phyloP scores from a whole-genome alignment of 2,888 invertebrate genomes.

The Stomorhina lunata region DNA sequence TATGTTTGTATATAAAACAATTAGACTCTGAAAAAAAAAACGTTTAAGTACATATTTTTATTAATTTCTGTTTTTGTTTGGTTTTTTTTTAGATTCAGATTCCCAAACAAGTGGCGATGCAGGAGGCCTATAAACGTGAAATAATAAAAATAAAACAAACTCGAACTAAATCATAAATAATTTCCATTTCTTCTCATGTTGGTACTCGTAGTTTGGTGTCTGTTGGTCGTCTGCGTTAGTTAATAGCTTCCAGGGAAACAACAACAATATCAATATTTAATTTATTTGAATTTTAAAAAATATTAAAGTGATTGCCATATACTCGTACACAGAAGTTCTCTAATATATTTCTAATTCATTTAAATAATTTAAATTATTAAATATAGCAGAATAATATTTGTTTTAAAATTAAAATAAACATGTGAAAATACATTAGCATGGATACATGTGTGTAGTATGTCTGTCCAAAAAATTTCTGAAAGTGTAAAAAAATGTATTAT shows the following conservation, averaged over 20 bases:
- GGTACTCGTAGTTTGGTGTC: too few species aligned
- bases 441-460: background rate
- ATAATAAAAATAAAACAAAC: background rate
- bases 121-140: constrained; percentile 48
- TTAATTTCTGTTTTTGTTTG: too few species aligned
- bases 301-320: background rate
- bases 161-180: background rate
- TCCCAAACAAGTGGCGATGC: constrained; percentile 44
- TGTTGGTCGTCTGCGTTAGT: background rate
- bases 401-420: constrained; percentile 43
- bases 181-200: background rate
- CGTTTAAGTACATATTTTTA: background rate
- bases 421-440: constrained; percentile 45
- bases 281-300: background rate
- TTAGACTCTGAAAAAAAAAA: constrained; percentile 1
- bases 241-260: background rate
- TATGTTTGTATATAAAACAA: background rate
- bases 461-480: background rate
- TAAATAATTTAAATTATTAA: background rate
- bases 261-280: background rate
- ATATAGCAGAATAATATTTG: constrained; percentile 37
- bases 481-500: background rate
- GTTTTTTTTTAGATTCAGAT: too few species aligned
- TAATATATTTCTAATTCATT: background rate
- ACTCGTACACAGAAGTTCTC: too few species aligned